Evolutionary conservation across 2,113 vertebrate species (phyloP).

Genomic region (Ptilorrhoa leucosticta): DNA sequence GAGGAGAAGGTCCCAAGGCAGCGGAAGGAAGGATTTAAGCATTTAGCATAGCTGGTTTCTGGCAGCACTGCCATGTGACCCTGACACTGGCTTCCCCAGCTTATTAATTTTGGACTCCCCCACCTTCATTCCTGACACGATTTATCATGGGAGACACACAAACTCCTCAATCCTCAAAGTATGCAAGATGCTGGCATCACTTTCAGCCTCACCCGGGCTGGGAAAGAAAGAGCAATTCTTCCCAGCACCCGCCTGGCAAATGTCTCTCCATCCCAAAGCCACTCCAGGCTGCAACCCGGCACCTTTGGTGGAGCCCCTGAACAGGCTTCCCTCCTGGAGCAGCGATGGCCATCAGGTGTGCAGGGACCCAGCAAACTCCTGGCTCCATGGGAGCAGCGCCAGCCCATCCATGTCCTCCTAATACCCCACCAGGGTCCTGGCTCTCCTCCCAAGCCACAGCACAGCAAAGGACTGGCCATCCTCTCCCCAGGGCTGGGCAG

Average conservation of each 20-base stretch:
- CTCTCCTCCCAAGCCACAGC: background rate
- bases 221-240: slow-evolving; percentile 38
- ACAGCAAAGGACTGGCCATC: background rate
- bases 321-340: background rate
- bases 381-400: background rate
- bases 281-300: accelerated
- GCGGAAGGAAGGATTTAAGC: slow-evolving; percentile 48
- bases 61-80: background rate
- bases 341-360: background rate
- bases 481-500: background rate
- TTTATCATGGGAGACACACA: slow-evolving; percentile 25
- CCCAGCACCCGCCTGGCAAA: background rate
- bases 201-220: background rate
- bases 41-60: slow-evolving; percentile 33
- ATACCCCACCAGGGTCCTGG: background rate
- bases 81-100: background rate
- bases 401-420: background rate
- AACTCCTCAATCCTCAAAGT: background rate
- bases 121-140: slow-evolving; percentile 10
- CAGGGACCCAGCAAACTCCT: background rate
- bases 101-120: slow-evolving; percentile 55
- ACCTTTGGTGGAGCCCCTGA: background rate
- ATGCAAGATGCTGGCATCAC: background rate
- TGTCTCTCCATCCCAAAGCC: background rate
- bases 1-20: background rate